Conservation (phyloP, 2,888 invertebrate species). For the Eilema caniola region DNA sequence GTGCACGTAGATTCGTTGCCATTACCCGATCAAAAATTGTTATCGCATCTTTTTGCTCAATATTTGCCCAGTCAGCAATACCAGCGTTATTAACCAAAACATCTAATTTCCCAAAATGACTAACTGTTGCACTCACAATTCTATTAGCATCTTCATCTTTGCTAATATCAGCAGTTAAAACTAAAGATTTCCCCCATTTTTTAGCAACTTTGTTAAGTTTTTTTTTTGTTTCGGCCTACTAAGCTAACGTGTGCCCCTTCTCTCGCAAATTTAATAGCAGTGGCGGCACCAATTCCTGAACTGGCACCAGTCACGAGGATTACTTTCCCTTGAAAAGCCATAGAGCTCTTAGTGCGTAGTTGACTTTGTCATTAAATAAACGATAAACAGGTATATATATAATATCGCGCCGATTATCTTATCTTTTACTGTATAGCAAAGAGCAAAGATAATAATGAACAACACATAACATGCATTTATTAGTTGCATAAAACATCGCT, state of each 20-base stretch:
- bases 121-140: conserved; percentile 23
- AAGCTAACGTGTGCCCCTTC: conserved; percentile 45
- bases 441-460: no score
- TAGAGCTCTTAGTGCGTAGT: conserved; percentile 5
- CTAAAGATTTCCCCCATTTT: conserved; percentile 21
- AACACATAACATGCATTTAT: not conserved
- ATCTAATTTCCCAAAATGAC: conserved; percentile 32
- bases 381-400: not conserved
- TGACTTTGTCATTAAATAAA: not conserved
- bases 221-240: conserved; percentile 43
- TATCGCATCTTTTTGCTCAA: conserved; percentile 16
- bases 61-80: conserved; percentile 5
- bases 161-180: conserved; percentile 24
- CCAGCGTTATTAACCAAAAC: conserved; percentile 42
- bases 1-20: conserved; percentile 40
- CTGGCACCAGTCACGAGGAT: conserved; percentile 55
- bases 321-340: conserved; percentile 55
- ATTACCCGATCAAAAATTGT: conserved; percentile 23
- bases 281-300: conserved; percentile 43
- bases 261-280: conserved; percentile 38
- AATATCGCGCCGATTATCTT: not conserved
- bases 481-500: conserved; percentile 12
- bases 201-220: conserved; percentile 33
- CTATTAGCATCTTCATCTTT: conserved; percentile 27
- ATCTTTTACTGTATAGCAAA: not conserved